phyloP scores from a whole-genome alignment of 53 echinoderm and acorn worm species.

The Temnopleurus reevesii region DNA sequence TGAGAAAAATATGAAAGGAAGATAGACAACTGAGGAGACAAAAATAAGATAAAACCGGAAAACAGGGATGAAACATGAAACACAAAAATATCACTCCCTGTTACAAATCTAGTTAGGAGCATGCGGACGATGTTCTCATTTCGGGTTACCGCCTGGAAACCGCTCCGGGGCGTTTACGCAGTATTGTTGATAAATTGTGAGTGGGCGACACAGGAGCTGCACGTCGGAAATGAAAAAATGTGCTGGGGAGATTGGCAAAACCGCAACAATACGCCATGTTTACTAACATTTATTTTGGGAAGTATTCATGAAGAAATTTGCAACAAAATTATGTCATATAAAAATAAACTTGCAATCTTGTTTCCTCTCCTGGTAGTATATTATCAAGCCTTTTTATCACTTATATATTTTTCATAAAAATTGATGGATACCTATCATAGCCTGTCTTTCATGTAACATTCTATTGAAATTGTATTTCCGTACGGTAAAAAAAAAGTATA shows the following conservation, averaged over 20 bases:
- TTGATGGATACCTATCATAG: too few species aligned
- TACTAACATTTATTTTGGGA: not conserved
- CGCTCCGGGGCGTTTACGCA: conserved; percentile 37
- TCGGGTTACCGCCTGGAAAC: conserved; percentile 32
- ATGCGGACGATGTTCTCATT: conserved; percentile 25
- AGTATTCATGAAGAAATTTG: not conserved
- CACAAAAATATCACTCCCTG: conserved; percentile 37
- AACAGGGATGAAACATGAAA: conserved; percentile 23
- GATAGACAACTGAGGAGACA: not conserved
- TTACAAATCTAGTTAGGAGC: conserved; percentile 51
- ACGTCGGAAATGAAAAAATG: conserved; percentile 50
- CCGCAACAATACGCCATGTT: conserved; percentile 24
- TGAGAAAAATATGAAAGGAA: not conserved
- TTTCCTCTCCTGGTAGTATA: not conserved
- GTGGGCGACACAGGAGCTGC: conserved; percentile 39
- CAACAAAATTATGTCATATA: not conserved
- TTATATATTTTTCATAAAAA: too few species aligned
- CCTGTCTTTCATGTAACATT: too few species aligned
- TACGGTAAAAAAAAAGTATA: too few species aligned
- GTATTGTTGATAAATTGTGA: conserved; percentile 47
- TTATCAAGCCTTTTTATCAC: too few species aligned
- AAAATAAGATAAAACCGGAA: not conserved
- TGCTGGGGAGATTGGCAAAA: conserved; percentile 6
- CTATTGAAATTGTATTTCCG: too few species aligned
- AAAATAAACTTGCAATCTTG: not conserved